phyloP scores from a whole-genome alignment of 2,888 invertebrate species.

The Vesta saturnalis region DNA sequence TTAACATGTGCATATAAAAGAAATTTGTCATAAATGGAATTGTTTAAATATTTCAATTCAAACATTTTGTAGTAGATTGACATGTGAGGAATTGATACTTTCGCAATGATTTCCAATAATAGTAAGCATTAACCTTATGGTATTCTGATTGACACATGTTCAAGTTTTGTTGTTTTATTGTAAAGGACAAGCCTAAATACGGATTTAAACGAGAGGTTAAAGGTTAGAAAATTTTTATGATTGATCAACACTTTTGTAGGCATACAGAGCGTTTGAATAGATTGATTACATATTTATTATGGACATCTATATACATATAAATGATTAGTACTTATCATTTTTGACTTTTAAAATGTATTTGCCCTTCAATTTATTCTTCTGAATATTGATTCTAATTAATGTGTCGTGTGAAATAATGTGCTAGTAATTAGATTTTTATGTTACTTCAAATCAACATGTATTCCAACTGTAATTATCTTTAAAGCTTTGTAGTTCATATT shows the following conservation, averaged over 20 bases:
- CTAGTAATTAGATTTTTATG: too few species aligned
- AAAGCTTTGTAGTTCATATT: too few species aligned
- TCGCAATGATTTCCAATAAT: not conserved
- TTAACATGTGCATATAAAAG: too few species aligned
- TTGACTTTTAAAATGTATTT: not conserved
- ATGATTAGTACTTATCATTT: not conserved
- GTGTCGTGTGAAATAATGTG: too few species aligned
- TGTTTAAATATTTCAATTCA: too few species aligned
- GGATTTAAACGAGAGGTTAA: not conserved
- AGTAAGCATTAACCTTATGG: too few species aligned
- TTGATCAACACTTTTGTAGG: not conserved
- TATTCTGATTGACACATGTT: slow-evolving; percentile 1
- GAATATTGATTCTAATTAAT: too few species aligned
- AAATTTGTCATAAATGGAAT: too few species aligned
- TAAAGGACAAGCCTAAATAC: not conserved
- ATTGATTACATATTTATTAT: slow-evolving; percentile 1
- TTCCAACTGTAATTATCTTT: too few species aligned
- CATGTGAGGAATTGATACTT: too few species aligned
- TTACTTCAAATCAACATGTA: too few species aligned
- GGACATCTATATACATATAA: slow-evolving; percentile 3
- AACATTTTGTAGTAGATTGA: slow-evolving; percentile 1
- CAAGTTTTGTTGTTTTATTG: not conserved
- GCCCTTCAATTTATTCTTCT: too few species aligned
- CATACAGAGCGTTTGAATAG: not conserved
- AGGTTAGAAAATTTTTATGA: slow-evolving; percentile 9